Conservation (phyloP, 2,888 invertebrate genomes). For the Ceratothoa steindachneri region DNA sequence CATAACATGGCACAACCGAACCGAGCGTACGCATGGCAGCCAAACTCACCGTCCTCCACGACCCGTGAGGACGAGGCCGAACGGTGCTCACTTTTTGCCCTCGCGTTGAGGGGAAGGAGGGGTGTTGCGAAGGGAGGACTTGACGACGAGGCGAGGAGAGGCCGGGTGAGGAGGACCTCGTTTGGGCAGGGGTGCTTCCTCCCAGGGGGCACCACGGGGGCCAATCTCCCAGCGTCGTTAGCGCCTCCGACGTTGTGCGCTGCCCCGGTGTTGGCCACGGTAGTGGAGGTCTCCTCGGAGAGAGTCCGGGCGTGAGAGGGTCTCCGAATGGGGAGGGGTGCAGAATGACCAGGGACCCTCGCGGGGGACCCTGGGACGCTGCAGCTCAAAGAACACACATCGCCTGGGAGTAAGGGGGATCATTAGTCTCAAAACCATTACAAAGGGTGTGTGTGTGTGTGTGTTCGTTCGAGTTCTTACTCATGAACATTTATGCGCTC, state of each 20-base stretch:
- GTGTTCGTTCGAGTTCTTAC: neutral
- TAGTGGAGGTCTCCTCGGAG: constrained; percentile 21
- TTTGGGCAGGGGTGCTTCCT: constrained; percentile 28
- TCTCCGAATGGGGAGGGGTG: neutral
- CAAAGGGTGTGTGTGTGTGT: constrained; percentile 18
- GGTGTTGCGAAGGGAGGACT: constrained; percentile 13
- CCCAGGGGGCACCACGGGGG: constrained; percentile 38
- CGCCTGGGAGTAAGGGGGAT: constrained; percentile 21
- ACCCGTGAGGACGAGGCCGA: no score
- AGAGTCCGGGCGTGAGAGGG: constrained; percentile 22
- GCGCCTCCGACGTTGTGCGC: neutral
- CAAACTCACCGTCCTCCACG: no score
- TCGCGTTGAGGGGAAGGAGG: neutral
- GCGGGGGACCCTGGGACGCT: constrained; percentile 42
- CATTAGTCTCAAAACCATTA: no score
- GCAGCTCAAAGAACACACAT: constrained; percentile 18
- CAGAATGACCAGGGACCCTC: neutral
- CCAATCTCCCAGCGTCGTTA: constrained; percentile 4
- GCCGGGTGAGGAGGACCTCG: constrained; percentile 16
- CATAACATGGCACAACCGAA: no score
- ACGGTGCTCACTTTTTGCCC: no score
- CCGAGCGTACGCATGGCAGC: no score
- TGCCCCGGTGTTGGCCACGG: constrained; percentile 14
- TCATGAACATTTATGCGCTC: no score
- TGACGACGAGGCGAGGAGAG: neutral